Conservation (phyloP, 2,888 invertebrate species). For the Callinectes sapidus region DNA sequence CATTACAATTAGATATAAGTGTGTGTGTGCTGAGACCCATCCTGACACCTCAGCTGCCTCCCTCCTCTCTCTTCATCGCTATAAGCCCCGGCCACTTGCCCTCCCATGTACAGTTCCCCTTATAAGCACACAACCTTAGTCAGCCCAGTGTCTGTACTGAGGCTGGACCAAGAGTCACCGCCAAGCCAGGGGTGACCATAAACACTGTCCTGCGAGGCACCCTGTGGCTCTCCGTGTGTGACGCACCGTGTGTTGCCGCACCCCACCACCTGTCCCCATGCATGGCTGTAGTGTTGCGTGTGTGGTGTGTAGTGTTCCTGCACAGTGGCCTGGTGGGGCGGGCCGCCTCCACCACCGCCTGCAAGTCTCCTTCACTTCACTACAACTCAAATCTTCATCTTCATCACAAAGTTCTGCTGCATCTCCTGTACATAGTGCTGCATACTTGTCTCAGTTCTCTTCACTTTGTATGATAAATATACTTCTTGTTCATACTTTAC, state of each 20-base stretch:
- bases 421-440: not conserved
- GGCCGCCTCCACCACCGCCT: not conserved
- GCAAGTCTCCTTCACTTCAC: not conserved
- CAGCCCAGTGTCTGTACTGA: not conserved
- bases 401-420: not conserved
- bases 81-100: not conserved
- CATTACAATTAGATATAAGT: too few relatives aligned
- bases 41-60: not conserved
- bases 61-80: not conserved
- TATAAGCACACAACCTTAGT: not conserved
- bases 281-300: conserved; percentile 3
- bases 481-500: not conserved
- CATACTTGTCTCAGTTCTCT: not conserved
- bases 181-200: not conserved
- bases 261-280: not conserved
- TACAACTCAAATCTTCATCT: not conserved
- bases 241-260: not conserved
- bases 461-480: not conserved
- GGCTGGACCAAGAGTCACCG: not conserved
- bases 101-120: not conserved
- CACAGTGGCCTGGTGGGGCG: not conserved
- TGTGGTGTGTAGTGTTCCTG: not conserved
- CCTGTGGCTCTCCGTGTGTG: not conserved
- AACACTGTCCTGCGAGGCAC: not conserved
- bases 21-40: not conserved